These are phyloP conservation scores for Matsumyia berberina DNA, from an alignment of 2,888 invertebrate genomes.

Conservation along the genomic window DNA sequence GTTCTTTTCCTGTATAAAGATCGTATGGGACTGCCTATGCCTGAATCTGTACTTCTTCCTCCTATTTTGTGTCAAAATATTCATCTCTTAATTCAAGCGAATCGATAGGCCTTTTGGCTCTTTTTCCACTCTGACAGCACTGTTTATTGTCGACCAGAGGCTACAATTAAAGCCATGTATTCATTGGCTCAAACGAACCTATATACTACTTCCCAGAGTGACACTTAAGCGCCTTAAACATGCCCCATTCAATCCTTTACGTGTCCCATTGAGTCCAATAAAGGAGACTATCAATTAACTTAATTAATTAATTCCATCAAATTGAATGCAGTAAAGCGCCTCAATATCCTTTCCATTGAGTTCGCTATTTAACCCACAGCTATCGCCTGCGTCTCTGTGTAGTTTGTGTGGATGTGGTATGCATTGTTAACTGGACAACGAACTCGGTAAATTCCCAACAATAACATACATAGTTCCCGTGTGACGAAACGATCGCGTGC, in stretches of 20 bases:
- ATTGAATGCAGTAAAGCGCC: conserved; percentile 66
- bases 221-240: conserved; percentile 14
- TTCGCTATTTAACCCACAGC: conserved; percentile 41
- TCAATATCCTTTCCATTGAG: conserved; percentile 64
- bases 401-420: neutral
- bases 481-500: conserved; percentile 73
- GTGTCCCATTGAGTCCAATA: conserved; percentile 39
- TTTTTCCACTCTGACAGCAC: too few relatives aligned
- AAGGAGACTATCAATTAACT: conserved; percentile 57
- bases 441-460: conserved; percentile 68
- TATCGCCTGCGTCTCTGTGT: neutral
- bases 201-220: neutral
- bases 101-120: too few relatives aligned
- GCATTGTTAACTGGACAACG: conserved; percentile 73
- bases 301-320: conserved; percentile 73
- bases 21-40: too few relatives aligned
- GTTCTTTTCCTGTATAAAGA: too few relatives aligned
- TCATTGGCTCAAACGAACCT: neutral
- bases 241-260: conserved; percentile 39
- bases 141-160: neutral
- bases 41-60: too few relatives aligned
- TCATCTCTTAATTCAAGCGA: too few relatives aligned
- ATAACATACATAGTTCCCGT: conserved; percentile 31
- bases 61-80: too few relatives aligned
- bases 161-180: neutral